Conservation (phyloP, 1,140 invertebrate species). For the Danaus melanippus region DNA sequence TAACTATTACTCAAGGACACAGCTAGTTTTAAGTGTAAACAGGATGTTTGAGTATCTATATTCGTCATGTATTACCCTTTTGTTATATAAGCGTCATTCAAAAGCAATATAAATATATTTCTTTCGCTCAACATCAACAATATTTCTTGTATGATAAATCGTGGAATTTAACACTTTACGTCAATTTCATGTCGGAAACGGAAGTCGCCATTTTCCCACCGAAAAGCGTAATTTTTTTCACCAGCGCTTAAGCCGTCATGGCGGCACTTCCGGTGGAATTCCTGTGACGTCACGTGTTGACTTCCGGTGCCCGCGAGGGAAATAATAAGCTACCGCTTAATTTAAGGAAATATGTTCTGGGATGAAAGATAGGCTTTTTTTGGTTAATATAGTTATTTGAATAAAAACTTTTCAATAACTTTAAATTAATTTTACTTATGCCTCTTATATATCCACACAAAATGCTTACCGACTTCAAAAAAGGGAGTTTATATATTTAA, state of each 20-base stretch:
- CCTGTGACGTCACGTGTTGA: constrained; percentile 24
- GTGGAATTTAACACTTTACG: constrained; percentile 20
- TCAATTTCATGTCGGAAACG: constrained; percentile 20
- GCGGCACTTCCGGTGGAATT: constrained; percentile 21
- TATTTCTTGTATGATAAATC: constrained; percentile 9
- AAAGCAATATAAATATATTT: too few species aligned
- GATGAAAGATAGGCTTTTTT: too few species aligned
- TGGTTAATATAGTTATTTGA: too few species aligned
- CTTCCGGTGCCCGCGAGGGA: constrained; percentile 10
- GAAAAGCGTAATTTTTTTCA: constrained; percentile 23
- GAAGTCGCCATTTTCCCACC: constrained; percentile 24
- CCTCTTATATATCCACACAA: background rate
- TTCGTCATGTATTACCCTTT: too few species aligned
- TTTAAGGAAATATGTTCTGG: constrained; percentile 1
- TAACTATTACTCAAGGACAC: too few species aligned
- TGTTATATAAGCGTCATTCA: too few species aligned
- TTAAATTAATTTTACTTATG: too few species aligned
- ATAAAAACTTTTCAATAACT: too few species aligned
- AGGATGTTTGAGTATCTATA: too few species aligned
- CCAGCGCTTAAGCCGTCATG: constrained; percentile 25
- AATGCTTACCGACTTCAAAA: constrained; percentile 1
- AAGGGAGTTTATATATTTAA: constrained; percentile 7
- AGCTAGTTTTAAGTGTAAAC: too few species aligned
- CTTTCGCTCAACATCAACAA: too few species aligned
- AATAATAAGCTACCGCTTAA: constrained; percentile 18